Evolutionary conservation across 2,113 vertebrate species (phyloP).

Genomic region (Sceloporus tristichus): DNA sequence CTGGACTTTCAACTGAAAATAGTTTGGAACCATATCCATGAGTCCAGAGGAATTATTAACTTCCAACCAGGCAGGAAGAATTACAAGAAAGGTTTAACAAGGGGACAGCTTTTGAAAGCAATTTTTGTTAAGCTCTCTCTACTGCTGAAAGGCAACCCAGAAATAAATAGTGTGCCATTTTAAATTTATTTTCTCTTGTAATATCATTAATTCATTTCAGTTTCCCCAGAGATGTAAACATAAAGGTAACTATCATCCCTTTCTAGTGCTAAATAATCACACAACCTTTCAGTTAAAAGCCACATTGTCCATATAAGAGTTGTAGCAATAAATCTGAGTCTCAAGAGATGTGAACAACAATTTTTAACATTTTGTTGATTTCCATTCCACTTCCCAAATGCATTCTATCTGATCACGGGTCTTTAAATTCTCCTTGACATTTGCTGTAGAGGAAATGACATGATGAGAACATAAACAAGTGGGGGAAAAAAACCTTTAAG

Average conservation of each 20-base stretch:
- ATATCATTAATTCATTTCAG: conserved; percentile 3
- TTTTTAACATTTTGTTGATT: neutral
- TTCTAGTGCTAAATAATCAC: neutral
- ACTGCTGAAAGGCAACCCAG: neutral
- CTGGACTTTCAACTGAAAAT: neutral
- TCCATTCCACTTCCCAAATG: neutral
- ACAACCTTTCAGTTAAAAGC: neutral
- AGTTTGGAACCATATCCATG: neutral
- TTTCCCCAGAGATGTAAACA: neutral
- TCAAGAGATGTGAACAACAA: neutral
- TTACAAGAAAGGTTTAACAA: neutral
- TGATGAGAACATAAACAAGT: neutral
- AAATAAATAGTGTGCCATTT: conserved; percentile 17
- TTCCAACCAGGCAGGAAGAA: conserved; percentile 19
- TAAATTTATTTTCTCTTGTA: conserved; percentile 6
- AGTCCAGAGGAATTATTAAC: neutral
- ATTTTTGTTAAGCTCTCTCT: neutral
- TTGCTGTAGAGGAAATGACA: neutral
- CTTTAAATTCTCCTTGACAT: neutral
- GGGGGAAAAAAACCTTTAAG: too few species aligned
- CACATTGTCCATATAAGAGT: neutral
- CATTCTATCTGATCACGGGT: neutral
- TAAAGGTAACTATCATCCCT: neutral
- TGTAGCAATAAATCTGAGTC: neutral
- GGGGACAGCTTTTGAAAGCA: neutral